Percentiles rank a stretch among this genome's conserved stretches.
These are phyloP conservation scores for Elaphurus davidianus DNA, from an alignment of 2,113 vertebrate species.

Conservation along the genomic window DNA sequence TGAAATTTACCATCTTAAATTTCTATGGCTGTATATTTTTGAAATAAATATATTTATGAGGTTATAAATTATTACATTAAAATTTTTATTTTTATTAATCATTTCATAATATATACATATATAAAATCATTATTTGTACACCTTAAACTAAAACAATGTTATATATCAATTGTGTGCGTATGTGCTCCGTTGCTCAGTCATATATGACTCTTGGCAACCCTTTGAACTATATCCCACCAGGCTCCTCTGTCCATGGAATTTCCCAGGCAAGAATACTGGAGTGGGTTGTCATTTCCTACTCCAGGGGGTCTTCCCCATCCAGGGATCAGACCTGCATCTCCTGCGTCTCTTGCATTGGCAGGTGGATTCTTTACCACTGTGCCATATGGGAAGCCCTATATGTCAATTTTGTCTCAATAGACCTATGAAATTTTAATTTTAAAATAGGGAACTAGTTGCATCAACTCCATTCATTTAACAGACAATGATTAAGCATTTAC, in stretches of 20 bases:
- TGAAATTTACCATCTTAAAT: background rate
- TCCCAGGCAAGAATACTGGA: background rate
- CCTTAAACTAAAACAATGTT: background rate
- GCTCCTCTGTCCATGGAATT: background rate
- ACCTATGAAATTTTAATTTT: background rate
- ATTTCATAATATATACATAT: background rate
- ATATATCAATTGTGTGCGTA: background rate
- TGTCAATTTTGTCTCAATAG: background rate
- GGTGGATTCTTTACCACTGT: background rate
- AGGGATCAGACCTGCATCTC: background rate
- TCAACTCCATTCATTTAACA: background rate
- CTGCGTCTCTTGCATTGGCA: background rate
- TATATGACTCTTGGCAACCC: background rate
- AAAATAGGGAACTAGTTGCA: background rate
- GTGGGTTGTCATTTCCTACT: background rate
- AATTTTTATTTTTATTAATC: background rate
- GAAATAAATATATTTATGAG: background rate
- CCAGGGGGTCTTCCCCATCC: background rate
- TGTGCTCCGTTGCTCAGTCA: background rate
- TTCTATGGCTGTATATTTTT: background rate
- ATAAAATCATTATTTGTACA: background rate
- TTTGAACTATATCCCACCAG: background rate
- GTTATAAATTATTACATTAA: background rate
- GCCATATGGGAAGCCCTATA: background rate
- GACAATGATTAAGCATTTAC: slow-evolving; percentile 7